Base-by-base conservation (phyloP, 2,113 vertebrate species). In the Desmodus rotundus region DNA sequence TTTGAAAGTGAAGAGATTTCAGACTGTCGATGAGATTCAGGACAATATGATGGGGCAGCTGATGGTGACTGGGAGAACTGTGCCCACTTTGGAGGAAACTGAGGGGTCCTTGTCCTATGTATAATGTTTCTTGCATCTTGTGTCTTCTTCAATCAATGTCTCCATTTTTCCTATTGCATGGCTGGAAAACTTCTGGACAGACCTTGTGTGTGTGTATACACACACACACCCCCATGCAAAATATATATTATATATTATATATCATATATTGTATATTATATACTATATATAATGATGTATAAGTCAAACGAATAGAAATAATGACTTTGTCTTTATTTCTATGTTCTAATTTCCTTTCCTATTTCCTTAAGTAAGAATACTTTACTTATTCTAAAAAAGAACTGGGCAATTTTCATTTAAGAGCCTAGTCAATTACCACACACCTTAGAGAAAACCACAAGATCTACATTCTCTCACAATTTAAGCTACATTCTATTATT, bases 351-450 rank as follows among this genome's bases (percentile, higher is more conserved):
- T 81, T 81, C 17, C 72, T 95, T 93, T 72, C 26, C 8, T 85
- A 88, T 80, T 77, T 82, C 72, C 43, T 93, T 85, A 63, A 88
- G 36, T 70, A 80, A 91, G 47, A 81, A 65, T 63, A 41, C 84
- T 74, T 88, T 38, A 95, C 61, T 74, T 38, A 88, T 77, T 81
- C 26, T 82, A 68, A 91, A 93, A 58, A 82, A n/a, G 5, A 88
- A 81, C 33, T 54, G 10, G 24, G 26, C 15, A 81, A 82, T 83
- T 87, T 85, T 77, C 47, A 95, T 82, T 56, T 52, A 93, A 87
- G 33, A 45, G 14, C 47, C 61, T 33, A 94, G 20, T 65, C 91
- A 76, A 81, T 92, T 70, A 84, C 22, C 50, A 74, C 31, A 73
- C 0, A 33, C 2, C 22, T 50, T 33, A 65, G 38, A 81, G 38